A percentile compares a stretch with the other conserved stretches of the same genome.
These are phyloP conservation scores for Melanostoma scalare DNA, from an alignment of 2,888 invertebrate genomes.

Conservation along the genomic window DNA sequence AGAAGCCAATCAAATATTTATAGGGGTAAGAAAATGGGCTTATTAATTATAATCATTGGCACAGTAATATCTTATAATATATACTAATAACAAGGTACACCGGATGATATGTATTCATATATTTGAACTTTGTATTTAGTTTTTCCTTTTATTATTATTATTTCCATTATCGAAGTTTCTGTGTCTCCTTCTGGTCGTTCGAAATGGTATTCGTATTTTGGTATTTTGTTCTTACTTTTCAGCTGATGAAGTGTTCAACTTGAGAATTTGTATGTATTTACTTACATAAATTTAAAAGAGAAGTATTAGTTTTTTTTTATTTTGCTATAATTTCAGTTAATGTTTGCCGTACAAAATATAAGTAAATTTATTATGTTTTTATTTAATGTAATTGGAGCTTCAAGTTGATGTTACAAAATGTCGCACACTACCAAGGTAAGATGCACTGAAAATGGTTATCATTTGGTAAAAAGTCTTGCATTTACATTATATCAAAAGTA, in stretches of 20 bases:
- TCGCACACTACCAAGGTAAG: constrained; percentile 68
- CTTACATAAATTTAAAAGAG: constrained; percentile 22
- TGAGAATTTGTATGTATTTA: constrained; percentile 61
- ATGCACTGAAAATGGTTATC: constrained; percentile 57
- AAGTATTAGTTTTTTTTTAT: constrained; percentile 57
- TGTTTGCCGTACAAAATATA: constrained; percentile 49
- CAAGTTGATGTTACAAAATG: constrained; percentile 67
- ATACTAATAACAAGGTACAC: no score
- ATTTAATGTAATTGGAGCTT: constrained; percentile 64
- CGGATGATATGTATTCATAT: no score
- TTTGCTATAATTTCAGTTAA: constrained; percentile 73
- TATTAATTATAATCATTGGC: no score
- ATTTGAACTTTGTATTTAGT: no score
- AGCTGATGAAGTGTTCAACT: constrained; percentile 61
- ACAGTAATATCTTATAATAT: no score
- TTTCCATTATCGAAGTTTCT: background rate
- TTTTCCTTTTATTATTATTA: no score
- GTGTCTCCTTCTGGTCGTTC: constrained; percentile 17
- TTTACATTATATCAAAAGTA: constrained; percentile 20
- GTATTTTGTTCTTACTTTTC: constrained; percentile 62
- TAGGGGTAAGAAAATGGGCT: no score
- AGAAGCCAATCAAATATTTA: no score
- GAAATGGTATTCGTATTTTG: constrained; percentile 49
- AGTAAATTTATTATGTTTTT: constrained; percentile 34
- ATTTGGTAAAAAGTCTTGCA: constrained; percentile 38